Evolutionary conservation across 2,113 vertebrate species (phyloP).

Genomic region (Psephotus haematonotus): DNA sequence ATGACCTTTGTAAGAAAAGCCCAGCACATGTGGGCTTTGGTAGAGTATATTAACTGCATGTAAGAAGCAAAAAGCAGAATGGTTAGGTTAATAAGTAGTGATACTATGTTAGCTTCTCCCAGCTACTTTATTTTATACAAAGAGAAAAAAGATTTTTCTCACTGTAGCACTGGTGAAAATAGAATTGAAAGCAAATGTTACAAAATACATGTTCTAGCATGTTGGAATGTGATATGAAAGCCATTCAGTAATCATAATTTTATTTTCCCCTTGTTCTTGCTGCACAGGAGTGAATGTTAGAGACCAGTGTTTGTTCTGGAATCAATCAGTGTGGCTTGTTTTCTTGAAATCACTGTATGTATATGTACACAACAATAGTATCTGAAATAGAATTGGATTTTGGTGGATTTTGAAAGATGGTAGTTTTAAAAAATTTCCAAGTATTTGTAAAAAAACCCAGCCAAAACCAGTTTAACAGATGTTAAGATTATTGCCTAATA

Average conservation of each 20-base stretch:
- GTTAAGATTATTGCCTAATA: not conserved
- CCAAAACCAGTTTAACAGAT: not conserved
- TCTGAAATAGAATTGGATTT: not conserved
- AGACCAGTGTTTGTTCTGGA: not conserved
- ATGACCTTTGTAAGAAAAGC: not conserved
- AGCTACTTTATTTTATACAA: conserved; percentile 18
- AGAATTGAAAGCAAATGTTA: not conserved
- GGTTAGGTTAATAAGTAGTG: not conserved
- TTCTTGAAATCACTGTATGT: not conserved
- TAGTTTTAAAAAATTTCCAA: not conserved
- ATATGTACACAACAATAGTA: not conserved
- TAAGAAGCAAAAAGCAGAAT: conserved; percentile 3
- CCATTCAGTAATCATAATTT: not conserved
- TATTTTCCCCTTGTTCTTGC: not conserved
- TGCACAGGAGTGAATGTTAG: not conserved
- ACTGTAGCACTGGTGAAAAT: not conserved
- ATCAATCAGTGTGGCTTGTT: not conserved
- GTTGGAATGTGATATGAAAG: not conserved
- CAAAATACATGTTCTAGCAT: not conserved
- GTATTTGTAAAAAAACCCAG: not conserved
- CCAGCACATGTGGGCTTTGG: not conserved
- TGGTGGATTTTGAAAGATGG: not conserved
- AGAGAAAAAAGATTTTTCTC: not conserved
- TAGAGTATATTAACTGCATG: not conserved
- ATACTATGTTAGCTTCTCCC: not conserved